Evolutionary conservation across 1,140 invertebrate genomes (phyloP).

Genomic region (Luehdorfia chinensis): DNA sequence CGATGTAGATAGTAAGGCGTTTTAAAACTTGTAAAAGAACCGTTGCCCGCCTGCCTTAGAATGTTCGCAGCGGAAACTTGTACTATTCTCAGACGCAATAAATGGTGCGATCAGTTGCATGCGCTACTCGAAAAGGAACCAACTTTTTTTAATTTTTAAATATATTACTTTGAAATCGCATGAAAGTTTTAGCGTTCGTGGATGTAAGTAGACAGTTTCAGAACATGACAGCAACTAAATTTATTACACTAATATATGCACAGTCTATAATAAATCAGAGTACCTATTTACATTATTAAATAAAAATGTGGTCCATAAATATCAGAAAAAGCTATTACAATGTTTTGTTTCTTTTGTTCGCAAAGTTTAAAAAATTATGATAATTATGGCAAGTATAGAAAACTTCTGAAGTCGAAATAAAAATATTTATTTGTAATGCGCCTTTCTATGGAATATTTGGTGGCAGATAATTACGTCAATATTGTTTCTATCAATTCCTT

Average conservation of each 20-base stretch:
- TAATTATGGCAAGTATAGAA: too few relatives aligned
- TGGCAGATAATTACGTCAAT: conserved; percentile 18
- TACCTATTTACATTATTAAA: too few relatives aligned
- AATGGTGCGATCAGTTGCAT: conserved; percentile 63
- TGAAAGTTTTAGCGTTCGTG: conserved; percentile 2
- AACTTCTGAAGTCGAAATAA: too few relatives aligned
- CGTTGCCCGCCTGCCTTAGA: conserved; percentile 42
- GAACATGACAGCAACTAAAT: neutral
- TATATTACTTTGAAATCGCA: conserved; percentile 8
- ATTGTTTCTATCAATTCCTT: conserved; percentile 43
- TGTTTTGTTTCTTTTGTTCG: too few relatives aligned
- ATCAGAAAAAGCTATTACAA: too few relatives aligned
- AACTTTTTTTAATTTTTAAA: conserved; percentile 38
- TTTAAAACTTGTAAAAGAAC: conserved; percentile 66
- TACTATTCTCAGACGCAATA: conserved; percentile 60
- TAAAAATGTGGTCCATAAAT: too few relatives aligned
- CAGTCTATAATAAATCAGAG: too few relatives aligned
- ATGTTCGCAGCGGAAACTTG: conserved; percentile 51
- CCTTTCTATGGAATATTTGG: conserved; percentile 5
- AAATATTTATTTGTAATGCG: too few relatives aligned
- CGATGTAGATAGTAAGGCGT: conserved; percentile 35
- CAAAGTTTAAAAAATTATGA: too few relatives aligned
- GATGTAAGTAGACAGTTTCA: neutral
- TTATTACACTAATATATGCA: too few relatives aligned
- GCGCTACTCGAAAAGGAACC: conserved; percentile 46